A percentile compares a stretch with the other conserved stretches of the same genome.
These are phyloP conservation scores for Linepithema humile DNA, from an alignment of 1,140 invertebrate genomes.

Conservation along the genomic window DNA sequence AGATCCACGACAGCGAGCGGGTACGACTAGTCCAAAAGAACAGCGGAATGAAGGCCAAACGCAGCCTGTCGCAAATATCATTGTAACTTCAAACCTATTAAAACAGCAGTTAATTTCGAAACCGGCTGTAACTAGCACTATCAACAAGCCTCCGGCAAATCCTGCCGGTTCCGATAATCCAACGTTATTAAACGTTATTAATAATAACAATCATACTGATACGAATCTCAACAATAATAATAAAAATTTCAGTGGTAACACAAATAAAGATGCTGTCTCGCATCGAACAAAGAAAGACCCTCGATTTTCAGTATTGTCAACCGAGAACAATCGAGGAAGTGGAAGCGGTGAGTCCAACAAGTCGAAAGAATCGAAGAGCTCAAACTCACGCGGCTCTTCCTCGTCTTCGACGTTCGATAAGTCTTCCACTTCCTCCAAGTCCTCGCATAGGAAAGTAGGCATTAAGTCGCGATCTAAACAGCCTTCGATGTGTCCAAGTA, in stretches of 20 bases:
- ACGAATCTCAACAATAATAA: conserved; percentile 78
- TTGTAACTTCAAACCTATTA: conserved; percentile 80
- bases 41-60: conserved; percentile 63
- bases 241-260: conserved; percentile 79
- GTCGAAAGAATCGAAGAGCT: conserved; percentile 69
- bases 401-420: conserved; percentile 73
- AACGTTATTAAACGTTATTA: conserved; percentile 76
- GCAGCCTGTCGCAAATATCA: conserved; percentile 70
- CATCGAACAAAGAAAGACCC: conserved; percentile 83
- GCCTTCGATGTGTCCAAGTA: conserved; percentile 73
- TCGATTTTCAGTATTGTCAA: conserved; percentile 71
- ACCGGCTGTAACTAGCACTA: conserved; percentile 77
- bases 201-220: conserved; percentile 80
- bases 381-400: conserved; percentile 67
- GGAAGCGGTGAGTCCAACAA: conserved; percentile 69
- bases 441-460: conserved; percentile 78
- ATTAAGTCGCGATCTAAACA: conserved; percentile 80
- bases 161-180: conserved; percentile 70
- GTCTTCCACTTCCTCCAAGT: conserved; percentile 77
- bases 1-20: conserved; percentile 65
- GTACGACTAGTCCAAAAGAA: conserved; percentile 66
- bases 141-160: conserved; percentile 74
- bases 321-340: conserved; percentile 71
- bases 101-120: conserved; percentile 80
- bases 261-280: conserved; percentile 81